Base-by-base conservation (phyloP, 2,888 invertebrate genomes). In the Tineola bisselliella region DNA sequence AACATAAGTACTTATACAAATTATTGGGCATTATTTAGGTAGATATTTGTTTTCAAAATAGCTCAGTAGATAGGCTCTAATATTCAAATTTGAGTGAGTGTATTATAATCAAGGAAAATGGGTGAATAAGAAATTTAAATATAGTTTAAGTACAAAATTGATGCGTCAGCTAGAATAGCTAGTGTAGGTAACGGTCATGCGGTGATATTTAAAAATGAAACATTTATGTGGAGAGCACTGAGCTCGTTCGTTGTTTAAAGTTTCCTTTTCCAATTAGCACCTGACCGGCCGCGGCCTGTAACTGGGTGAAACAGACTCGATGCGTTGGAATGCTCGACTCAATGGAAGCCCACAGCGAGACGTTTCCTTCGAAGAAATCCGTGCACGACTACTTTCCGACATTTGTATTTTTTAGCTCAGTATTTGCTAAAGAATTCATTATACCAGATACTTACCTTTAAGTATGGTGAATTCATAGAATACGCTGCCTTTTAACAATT, bases 221-320 rank as follows among this genome's bases (percentile, higher is more conserved):
- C 59, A 44, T 59, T 43, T 48, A 10, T 48, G 84, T 84, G 76
- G 80, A 81, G 86, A 84, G 84, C 84, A 81, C 83, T 84, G 86
- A 84, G 86, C 84, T 76, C 75, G 76, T 77, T 77, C 79, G 84
- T 84, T 87, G 88, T 88, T 87, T 76, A 80, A 84, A 73, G 87
- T 87, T 87, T 84, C 83, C 87, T 84, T 86, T 87, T 75, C 77
- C 87, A 88, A 88, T 88, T 88, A 88, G 81, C 88, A 87, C 88
- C 63, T 64, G 71, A 73, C 71, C 74, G 75, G 77, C 75, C 76
- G 76, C 81, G 81, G 77, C 76, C 75, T 78, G 79, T 83, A 86
- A 81, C 84, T 86, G 86, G 86, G 84, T 83, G 84, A 84, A 81
- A 72, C 79, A 76, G 72, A 72, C 64, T 67, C 74, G 68, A 65